A percentile compares a stretch with the other conserved stretches of the same genome.
Evolutionary conservation across 2,113 vertebrate genomes (phyloP).

Genomic region (Octodon degus): DNA sequence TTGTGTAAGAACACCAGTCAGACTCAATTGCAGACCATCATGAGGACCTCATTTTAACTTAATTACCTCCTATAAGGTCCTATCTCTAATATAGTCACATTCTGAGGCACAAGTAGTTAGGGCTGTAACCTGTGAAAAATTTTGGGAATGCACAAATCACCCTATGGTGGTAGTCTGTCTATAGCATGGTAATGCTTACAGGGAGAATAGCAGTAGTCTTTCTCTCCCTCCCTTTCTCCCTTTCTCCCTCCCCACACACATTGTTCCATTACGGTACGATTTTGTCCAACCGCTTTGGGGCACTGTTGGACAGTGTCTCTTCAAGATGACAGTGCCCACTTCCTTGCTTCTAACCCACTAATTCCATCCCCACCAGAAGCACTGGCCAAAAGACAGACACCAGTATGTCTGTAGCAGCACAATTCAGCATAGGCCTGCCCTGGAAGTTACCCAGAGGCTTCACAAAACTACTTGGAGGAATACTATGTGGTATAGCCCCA

Average conservation of each 20-base stretch:
- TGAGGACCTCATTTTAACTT: background rate
- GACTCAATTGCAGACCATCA: too few species aligned
- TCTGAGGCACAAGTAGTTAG: background rate
- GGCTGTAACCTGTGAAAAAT: background rate
- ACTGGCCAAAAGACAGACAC: background rate
- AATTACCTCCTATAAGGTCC: background rate
- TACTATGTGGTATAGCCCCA: background rate
- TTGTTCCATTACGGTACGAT: background rate
- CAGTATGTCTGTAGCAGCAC: background rate
- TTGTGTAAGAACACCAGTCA: background rate
- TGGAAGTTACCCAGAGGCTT: background rate
- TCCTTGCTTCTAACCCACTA: background rate
- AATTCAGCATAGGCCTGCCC: background rate
- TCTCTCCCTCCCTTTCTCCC: background rate
- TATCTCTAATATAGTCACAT: background rate
- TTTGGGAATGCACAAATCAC: background rate
- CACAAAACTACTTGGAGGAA: too few species aligned
- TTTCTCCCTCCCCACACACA: background rate
- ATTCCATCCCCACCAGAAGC: background rate
- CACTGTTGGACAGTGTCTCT: background rate
- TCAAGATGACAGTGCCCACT: background rate
- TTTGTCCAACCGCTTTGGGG: background rate
- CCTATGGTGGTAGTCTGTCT: background rate
- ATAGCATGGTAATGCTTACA: background rate
- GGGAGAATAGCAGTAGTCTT: background rate